phyloP scores from a whole-genome alignment of 2,113 vertebrate genomes.

The Cyanistes caeruleus region DNA sequence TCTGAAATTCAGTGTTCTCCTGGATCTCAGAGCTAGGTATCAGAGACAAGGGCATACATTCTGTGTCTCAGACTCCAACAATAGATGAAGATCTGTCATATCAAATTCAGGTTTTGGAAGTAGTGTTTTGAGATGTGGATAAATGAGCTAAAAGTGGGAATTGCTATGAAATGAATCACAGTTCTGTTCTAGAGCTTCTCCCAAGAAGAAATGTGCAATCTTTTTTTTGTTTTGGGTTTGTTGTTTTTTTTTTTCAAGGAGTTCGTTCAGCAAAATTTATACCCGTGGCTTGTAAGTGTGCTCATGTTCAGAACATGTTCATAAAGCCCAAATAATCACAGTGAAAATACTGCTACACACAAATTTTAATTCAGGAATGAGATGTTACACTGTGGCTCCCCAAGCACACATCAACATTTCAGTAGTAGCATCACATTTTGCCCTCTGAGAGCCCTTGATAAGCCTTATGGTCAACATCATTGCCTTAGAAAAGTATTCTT shows the following conservation, averaged over 20 bases:
- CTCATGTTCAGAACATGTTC: neutral
- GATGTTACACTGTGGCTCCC: neutral
- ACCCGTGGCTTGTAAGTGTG: neutral
- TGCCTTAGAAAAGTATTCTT: neutral
- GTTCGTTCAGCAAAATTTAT: neutral
- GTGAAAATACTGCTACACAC: neutral
- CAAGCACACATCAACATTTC: neutral
- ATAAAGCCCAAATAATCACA: neutral
- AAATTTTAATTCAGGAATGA: neutral
- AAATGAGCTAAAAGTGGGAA: neutral
- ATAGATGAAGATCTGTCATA: no score
- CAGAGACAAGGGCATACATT: no score
- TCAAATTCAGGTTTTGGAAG: neutral
- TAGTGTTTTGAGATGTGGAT: fast-evolving
- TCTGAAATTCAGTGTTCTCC: no score
- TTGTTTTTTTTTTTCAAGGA: neutral
- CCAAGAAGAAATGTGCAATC: neutral
- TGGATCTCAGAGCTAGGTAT: no score
- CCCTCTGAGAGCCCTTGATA: neutral
- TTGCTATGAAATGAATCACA: neutral
- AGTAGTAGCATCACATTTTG: neutral
- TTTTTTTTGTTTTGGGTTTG: neutral
- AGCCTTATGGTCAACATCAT: neutral
- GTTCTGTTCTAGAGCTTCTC: neutral
- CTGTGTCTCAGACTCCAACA: no score